phyloP scores from a whole-genome alignment of 2,888 invertebrate genomes.

The Miltochrista miniata region DNA sequence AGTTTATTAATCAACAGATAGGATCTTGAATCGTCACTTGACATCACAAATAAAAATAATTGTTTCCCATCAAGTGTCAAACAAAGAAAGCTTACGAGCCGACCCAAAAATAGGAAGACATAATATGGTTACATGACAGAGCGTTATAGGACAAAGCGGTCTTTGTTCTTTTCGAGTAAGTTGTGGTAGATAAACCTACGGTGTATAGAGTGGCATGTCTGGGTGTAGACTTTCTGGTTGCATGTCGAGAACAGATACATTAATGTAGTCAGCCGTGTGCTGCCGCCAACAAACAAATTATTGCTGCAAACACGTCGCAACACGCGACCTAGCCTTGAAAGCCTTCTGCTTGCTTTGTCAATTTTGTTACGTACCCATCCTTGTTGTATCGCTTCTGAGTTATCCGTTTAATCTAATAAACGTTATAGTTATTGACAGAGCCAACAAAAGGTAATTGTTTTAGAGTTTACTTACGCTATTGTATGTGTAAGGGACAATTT shows the following conservation, averaged over 20 bases:
- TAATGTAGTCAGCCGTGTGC: slow-evolving; percentile 77
- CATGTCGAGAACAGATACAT: slow-evolving; percentile 75
- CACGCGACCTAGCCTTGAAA: slow-evolving; percentile 77
- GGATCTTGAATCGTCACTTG: slow-evolving; percentile 1
- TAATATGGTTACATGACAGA: slow-evolving; percentile 18
- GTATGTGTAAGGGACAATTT: slow-evolving; percentile 38
- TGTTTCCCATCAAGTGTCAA: slow-evolving; percentile 14
- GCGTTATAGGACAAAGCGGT: slow-evolving; percentile 13
- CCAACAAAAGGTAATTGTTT: slow-evolving; percentile 71
- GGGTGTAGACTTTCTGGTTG: slow-evolving; percentile 47
- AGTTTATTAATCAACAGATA: not conserved
- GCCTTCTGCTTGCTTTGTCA: slow-evolving; percentile 80
- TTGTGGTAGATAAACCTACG: slow-evolving; percentile 42
- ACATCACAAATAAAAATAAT: slow-evolving; percentile 13
- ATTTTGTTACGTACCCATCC: slow-evolving; percentile 53
- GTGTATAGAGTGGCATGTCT: slow-evolving; percentile 54
- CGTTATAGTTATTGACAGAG: slow-evolving; percentile 75
- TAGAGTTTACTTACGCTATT: slow-evolving; percentile 57
- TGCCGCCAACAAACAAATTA: slow-evolving; percentile 82
- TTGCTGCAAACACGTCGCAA: slow-evolving; percentile 80
- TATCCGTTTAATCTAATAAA: slow-evolving; percentile 62
- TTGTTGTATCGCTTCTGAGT: slow-evolving; percentile 51
- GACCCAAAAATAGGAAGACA: slow-evolving; percentile 11
- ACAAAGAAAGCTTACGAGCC: slow-evolving; percentile 21
- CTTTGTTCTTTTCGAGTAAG: slow-evolving; percentile 48